Evolutionary conservation across 1,140 invertebrate species (phyloP).

Genomic region (Aphelenchoides fujianensis): DNA sequence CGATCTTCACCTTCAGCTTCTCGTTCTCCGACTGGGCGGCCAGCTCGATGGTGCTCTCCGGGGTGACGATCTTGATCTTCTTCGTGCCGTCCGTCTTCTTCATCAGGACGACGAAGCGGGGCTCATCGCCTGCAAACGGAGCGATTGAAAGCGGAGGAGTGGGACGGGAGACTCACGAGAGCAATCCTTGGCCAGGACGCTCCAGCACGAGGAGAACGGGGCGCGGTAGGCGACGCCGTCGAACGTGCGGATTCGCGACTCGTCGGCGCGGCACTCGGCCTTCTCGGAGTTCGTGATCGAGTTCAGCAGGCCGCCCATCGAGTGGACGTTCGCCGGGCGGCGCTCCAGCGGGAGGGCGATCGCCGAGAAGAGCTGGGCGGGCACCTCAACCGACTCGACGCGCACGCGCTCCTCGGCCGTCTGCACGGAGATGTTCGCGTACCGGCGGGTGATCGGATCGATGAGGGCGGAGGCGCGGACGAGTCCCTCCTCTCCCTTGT

Average conservation of each 20-base stretch:
- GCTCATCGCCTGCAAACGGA: constrained; percentile 14
- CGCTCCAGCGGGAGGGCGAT: constrained; percentile 22
- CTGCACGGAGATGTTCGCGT: constrained; percentile 44
- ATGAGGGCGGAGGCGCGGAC: constrained; percentile 36
- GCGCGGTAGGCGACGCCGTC: constrained; percentile 38
- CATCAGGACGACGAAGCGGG: constrained; percentile 52
- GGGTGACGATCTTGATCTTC: constrained; percentile 43
- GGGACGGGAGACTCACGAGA: constrained; percentile 23
- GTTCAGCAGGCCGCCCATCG: not conserved
- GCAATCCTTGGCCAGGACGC: constrained; percentile 54
- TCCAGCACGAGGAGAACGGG: constrained; percentile 41
- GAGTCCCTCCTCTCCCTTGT: constrained; percentile 10
- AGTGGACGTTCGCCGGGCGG: constrained; percentile 1
- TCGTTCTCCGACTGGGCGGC: constrained; percentile 20
- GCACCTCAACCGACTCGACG: constrained; percentile 11
- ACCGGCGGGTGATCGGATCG: constrained; percentile 40
- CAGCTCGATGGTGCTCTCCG: constrained; percentile 26
- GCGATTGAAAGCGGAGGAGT: not conserved
- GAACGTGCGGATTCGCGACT: constrained; percentile 36
- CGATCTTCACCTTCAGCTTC: constrained; percentile 27
- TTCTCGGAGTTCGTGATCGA: constrained; percentile 13
- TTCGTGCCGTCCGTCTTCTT: constrained; percentile 29
- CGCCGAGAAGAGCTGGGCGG: not conserved
- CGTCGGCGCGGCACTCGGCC: constrained; percentile 23
- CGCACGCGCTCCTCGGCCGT: constrained; percentile 33